Base-by-base conservation (phyloP, 2,888 invertebrate species). In the Catonia carolina region DNA sequence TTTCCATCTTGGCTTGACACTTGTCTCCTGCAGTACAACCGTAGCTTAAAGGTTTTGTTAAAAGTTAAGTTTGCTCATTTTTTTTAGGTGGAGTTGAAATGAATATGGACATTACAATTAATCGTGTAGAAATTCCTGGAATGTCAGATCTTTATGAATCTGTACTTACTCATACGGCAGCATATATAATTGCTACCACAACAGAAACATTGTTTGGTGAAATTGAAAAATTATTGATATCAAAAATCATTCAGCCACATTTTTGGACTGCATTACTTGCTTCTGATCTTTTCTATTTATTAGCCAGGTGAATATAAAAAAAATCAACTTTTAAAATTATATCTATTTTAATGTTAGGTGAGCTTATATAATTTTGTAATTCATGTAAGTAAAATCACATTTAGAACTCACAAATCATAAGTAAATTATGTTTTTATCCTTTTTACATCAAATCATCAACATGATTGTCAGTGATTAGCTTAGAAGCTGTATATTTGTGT, bases 241-340 rank as follows among this genome's bases (percentile, higher is more conserved):
- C 45, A 17, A 45, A 15, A 45, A 45, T 45, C 27, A 17, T 45
- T 10, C 45, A 45, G 14, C 22, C 23, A 45, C 22, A 45, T 23
- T 45, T 23, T 27, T 45, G 45, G 45, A 27, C 27, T 22, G 45
- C 45, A 14, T 23, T 45, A 15, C 22, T 45, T 22, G 45, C 45
- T 45, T 45, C 45, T 18, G 45, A 45, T 6, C 22, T 45, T 14
- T 45, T 45, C n/a, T 14, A 14, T 2, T 6, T 45, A 14, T 27
- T 45, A 23, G 22, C 45, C 14, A 45, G 45, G 45, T 45, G 22
- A n/a, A 36, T 36, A 6, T 36, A 36, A n/a, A n/a, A n/a, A n/a
- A n/a, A n/a, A n/a, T n/a, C n/a, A n/a, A n/a, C n/a, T n/a, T n/a
- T n/a, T n/a, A n/a, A n/a, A n/a, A n/a, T n/a, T n/a, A n/a, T n/a